These are phyloP conservation scores for Danaus melanippus DNA, from an alignment of 1,140 invertebrate species.

Conservation along the genomic window DNA sequence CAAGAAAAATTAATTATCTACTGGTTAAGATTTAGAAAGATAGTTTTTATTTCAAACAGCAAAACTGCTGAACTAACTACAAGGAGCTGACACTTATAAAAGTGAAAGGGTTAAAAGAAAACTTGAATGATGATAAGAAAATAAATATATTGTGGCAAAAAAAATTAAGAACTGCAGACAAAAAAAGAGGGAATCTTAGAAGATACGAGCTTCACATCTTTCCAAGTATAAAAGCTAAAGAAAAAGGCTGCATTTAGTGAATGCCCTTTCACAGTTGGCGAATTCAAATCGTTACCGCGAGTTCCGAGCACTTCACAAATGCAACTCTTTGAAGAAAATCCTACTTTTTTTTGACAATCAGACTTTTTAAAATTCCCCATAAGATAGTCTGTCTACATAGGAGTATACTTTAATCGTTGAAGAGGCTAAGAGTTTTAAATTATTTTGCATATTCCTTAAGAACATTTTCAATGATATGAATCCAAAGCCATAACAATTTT, in stretches of 20 bases:
- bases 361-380: conserved; percentile 27
- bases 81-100: too few species aligned
- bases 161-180: conserved; percentile 61
- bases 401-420: too few species aligned
- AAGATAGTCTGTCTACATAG: conserved; percentile 8
- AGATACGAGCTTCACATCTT: conserved; percentile 58
- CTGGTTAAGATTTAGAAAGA: too few species aligned
- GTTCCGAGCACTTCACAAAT: conserved; percentile 60
- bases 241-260: conserved; percentile 65
- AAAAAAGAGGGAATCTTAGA: conserved; percentile 49
- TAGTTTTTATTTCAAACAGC: too few species aligned
- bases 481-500: too few species aligned
- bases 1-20: too few species aligned
- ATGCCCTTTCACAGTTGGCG: conserved; percentile 58
- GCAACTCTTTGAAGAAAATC: conserved; percentile 57
- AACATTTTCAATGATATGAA: too few species aligned
- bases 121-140: too few species aligned
- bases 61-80: too few species aligned
- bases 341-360: conserved; percentile 64
- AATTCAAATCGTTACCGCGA: conserved; percentile 57
- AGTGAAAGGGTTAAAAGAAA: too few species aligned
- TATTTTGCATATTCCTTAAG: too few species aligned
- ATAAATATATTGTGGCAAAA: conserved; percentile 21
- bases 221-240: conserved; percentile 60
- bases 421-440: too few species aligned